phyloP scores from a whole-genome alignment of 1,140 invertebrate genomes.

The Bombus turneri region DNA sequence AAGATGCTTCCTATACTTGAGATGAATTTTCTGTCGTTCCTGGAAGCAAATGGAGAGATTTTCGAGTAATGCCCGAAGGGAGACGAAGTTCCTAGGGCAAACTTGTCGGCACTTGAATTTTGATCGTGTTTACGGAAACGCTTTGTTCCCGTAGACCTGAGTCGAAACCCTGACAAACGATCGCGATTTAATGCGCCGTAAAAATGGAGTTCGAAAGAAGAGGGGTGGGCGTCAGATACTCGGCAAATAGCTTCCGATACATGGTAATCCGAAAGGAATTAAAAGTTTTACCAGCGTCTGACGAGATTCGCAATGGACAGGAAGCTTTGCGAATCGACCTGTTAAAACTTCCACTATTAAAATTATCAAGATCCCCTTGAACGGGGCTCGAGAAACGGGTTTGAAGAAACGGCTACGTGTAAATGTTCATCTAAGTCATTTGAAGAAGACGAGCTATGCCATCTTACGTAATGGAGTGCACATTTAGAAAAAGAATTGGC shows the following conservation, averaged over 20 bases:
- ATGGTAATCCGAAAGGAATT: slow-evolving; percentile 30
- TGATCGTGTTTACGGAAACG: slow-evolving; percentile 41
- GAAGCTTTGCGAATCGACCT: not conserved
- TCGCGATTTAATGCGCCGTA: slow-evolving; percentile 31
- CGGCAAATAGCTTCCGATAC: slow-evolving; percentile 19
- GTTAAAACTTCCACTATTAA: slow-evolving; percentile 16
- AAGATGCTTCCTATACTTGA: not conserved
- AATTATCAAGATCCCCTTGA: slow-evolving; percentile 25
- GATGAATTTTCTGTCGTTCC: slow-evolving; percentile 9
- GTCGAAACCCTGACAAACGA: not conserved
- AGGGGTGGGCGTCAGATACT: not conserved
- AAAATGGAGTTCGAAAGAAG: slow-evolving; percentile 22
- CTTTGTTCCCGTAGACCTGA: slow-evolving; percentile 30
- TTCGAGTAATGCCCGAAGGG: slow-evolving; percentile 27
- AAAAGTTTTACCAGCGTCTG: slow-evolving; percentile 28
- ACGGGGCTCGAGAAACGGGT: too few species aligned
- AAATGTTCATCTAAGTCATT: not conserved
- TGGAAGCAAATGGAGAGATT: slow-evolving; percentile 9
- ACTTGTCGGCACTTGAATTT: slow-evolving; percentile 36
- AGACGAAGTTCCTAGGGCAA: slow-evolving; percentile 19
- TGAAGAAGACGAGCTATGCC: not conserved
- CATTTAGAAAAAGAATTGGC: not conserved
- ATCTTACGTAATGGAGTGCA: not conserved
- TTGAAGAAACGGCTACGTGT: not conserved
- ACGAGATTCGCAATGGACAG: slow-evolving; percentile 20